Percentiles rank a stretch among this genome's conserved stretches.
Conservation (phyloP, 2,888 invertebrate species). For the Trissolcus japonicus region DNA sequence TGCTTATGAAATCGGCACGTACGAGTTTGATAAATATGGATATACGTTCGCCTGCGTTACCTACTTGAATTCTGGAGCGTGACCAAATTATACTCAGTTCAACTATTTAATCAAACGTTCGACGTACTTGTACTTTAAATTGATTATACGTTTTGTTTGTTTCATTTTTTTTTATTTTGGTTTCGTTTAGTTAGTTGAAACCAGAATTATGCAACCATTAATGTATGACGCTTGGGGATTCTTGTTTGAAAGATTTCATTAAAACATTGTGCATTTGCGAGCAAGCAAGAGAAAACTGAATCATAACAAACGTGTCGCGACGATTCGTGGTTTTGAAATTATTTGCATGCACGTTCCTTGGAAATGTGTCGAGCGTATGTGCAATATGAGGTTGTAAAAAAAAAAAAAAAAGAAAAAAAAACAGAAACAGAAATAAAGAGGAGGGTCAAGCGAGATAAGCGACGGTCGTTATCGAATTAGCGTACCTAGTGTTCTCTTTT, state of each 20-base stretch:
- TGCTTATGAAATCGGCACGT: conserved; percentile 55
- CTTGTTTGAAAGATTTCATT: neutral
- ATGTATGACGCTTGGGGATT: too few relatives aligned
- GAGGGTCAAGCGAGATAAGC: too few relatives aligned
- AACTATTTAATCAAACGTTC: conserved; percentile 52
- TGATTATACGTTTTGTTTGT: conserved; percentile 23
- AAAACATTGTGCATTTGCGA: neutral
- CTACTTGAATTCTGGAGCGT: conserved; percentile 57
- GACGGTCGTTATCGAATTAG: too few relatives aligned
- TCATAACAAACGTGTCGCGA: conserved; percentile 4
- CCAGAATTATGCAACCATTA: too few relatives aligned
- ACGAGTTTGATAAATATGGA: conserved; percentile 37
- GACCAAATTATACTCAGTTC: conserved; percentile 54
- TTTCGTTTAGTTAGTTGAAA: neutral
- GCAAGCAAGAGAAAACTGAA: conserved; percentile 11
- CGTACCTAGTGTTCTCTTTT: too few relatives aligned
- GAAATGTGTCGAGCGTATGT: too few relatives aligned
- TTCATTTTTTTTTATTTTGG: neutral
- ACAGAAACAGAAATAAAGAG: too few relatives aligned
- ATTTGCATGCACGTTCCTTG: too few relatives aligned
- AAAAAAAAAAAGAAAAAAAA: too few relatives aligned
- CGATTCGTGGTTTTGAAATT: conserved; percentile 24
- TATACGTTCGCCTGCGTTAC: conserved; percentile 33
- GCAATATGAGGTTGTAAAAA: too few relatives aligned
- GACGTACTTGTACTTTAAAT: conserved; percentile 29